Evolutionary conservation across 2,888 invertebrate species (phyloP).

Genomic region (Dioctria rufipes): DNA sequence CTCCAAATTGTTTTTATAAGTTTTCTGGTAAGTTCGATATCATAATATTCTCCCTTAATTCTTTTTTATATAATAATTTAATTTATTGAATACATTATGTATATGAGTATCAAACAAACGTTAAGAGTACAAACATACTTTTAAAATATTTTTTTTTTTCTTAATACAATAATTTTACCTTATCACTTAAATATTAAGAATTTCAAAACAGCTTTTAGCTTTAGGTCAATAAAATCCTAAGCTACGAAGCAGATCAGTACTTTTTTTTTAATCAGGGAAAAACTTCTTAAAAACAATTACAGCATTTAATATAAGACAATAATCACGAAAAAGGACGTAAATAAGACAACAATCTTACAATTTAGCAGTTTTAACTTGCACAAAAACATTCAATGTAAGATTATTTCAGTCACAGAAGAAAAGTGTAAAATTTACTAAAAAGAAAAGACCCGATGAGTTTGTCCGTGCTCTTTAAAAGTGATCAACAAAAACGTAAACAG

Average conservation of each 20-base stretch:
- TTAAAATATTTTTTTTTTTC: constrained; percentile 22
- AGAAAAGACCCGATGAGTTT: not conserved
- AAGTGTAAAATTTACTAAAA: constrained; percentile 44
- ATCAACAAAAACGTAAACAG: constrained; percentile 38
- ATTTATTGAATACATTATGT: constrained; percentile 44
- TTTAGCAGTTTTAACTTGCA: constrained; percentile 9
- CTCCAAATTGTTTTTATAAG: too few species aligned
- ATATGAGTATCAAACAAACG: constrained; percentile 34
- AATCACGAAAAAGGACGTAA: constrained; percentile 46
- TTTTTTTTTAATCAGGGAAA: not conserved
- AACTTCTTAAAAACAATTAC: not conserved
- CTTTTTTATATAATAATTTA: constrained; percentile 21
- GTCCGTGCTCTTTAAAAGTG: not conserved
- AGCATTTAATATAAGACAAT: constrained; percentile 16
- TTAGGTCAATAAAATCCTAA: constrained; percentile 7
- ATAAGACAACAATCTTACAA: not conserved
- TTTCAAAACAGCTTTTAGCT: not conserved
- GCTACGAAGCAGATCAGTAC: constrained; percentile 4
- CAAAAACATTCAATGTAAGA: constrained; percentile 22
- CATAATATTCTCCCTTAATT: too few species aligned
- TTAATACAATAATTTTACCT: not conserved
- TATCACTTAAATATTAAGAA: constrained; percentile 21
- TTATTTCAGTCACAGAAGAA: constrained; percentile 6
- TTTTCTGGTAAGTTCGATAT: too few species aligned
- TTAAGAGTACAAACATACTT: constrained; percentile 20